Base-by-base conservation (phyloP, 2,888 invertebrate genomes). In the Tiliacea citrago region DNA sequence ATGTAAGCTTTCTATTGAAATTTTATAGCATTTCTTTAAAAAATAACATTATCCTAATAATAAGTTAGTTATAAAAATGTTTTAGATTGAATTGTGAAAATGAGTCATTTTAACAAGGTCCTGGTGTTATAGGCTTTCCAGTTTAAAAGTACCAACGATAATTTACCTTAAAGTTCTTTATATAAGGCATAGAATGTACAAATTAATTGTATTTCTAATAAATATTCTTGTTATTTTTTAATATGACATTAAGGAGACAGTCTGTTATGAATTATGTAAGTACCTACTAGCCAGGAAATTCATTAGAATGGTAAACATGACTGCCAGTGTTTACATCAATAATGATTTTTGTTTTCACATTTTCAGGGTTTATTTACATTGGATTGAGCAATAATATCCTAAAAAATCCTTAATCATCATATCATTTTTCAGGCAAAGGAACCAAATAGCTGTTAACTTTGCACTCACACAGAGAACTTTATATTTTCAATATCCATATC, bases 291-390 rank as follows among this genome's bases (percentile, higher is more conserved):
- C 4, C 24, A 53, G 18, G 13, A 21, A 58, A 58, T 42, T 51
- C 5, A 57, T 42, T 49, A 24, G 12, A 51, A 67, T 58, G 9
- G 21, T 75, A 49, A 57, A 29, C 29, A 66, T 42, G n/a, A 61
- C 10, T 18, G 1, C 29, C 6, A 35, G 13, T 61, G n/a, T 60
- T 68, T 68, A 60, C 24, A 29, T 60, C 21, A 47, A 51, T n/a
- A 42, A 57, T 6, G 8, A 39, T 47, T 45, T 45, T 53, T 60
- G 45, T 75, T 75, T 68, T 39, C 76, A 10, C 10, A 24, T 21
- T 47, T 13, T 4, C 16, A 58, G 2, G 16, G 5, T 57, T 70
- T 21, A 58, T 39, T 69, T 57, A 24, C 35, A n/a, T 35, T 57
- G 5, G 13, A 18, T 58, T 42, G 8, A 24, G 16, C 13, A 39